Evolutionary conservation across 2,113 vertebrate species (phyloP).

Genomic region (Coptodon bakossiorum): DNA sequence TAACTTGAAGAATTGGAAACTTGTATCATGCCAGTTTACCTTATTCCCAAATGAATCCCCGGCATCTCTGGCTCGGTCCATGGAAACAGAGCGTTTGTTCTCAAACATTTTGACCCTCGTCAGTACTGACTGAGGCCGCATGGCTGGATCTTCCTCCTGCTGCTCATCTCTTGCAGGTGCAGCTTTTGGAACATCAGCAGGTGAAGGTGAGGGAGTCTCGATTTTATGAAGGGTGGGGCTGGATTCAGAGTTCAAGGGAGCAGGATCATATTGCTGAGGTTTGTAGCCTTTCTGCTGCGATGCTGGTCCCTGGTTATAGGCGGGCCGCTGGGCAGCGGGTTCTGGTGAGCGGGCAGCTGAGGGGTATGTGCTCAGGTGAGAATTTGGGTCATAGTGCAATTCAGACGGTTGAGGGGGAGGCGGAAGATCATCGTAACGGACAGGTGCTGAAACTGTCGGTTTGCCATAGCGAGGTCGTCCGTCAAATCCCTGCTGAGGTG

Average conservation of each 20-base stretch:
- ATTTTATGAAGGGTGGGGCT: slow-evolving; percentile 72
- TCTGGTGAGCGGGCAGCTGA: slow-evolving; percentile 46
- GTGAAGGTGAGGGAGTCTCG: slow-evolving; percentile 70
- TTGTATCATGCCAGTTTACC: slow-evolving; percentile 61
- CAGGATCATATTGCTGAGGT: slow-evolving; percentile 76
- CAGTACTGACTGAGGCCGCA: slow-evolving; percentile 92
- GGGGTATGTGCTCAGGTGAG: slow-evolving; percentile 41
- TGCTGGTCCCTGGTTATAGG: slow-evolving; percentile 71
- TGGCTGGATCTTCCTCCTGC: slow-evolving; percentile 84
- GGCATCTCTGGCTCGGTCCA: slow-evolving; percentile 84
- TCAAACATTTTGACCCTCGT: slow-evolving; percentile 98
- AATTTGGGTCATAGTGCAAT: slow-evolving; percentile 71
- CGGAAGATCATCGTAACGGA: slow-evolving; percentile 79
- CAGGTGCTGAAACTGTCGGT: slow-evolving; percentile 69
- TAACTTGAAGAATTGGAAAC: neutral
- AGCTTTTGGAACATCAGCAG: slow-evolving; percentile 57
- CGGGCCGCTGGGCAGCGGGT: slow-evolving; percentile 28
- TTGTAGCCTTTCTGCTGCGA: slow-evolving; percentile 75
- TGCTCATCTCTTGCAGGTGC: slow-evolving; percentile 71
- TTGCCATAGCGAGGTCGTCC: slow-evolving; percentile 81
- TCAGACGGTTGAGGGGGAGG: slow-evolving; percentile 70
- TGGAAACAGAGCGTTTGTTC: slow-evolving; percentile 85
- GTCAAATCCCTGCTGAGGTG: slow-evolving; percentile 73
- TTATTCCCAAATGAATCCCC: slow-evolving; percentile 70
- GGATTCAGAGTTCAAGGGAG: slow-evolving; percentile 67